Base-by-base conservation (phyloP, 1,140 invertebrate genomes). In the Lepidurus couesii region DNA sequence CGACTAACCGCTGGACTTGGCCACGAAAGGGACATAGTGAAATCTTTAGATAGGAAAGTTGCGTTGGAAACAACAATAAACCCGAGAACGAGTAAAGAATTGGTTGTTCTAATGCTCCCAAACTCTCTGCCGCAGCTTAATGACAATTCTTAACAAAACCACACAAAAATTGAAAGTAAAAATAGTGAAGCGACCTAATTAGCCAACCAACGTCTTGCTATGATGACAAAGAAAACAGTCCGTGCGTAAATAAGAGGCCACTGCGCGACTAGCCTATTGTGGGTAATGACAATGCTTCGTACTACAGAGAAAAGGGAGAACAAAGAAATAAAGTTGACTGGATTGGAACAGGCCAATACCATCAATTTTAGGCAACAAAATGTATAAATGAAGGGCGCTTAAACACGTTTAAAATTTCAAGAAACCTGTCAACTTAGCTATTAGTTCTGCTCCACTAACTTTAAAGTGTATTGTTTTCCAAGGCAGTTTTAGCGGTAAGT, bases 81-180 rank as follows among this genome's bases (percentile, higher is more conserved):
- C 34, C 4, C 3, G 34, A 34, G 34, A 34, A 34, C 34, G 34
- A 34, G 34, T 34, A 34, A 65, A 21, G 13, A 0, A n/a, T 65
- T 65, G 4, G 16, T 7, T 65, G 13, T 9, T 21, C 21, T 65
- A n/a, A 7, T 65, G 53, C n/a, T 21, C 0, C 53, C n/a, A 65
- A 65, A 7, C 53, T n/a, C 16, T 13, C 53, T 7, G 16, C 53
- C 16, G 21, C 53, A 65, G 53, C 0, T 9, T 65, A 34, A 4
- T 4, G 53, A 13, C 21, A 13, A 21, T 2, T 65, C 53, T 13
- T 65, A 21, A 13, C 16, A 65, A 65, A 65, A 21, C 53, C 53
- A 21, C 53, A 65, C 13, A 65, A 21, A 65, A 65, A 65, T 65
- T 65, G 53, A 65, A 65, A 65, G 53, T 65, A 65, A 65, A 65